A percentile compares a stretch with the other conserved stretches of the same genome.
These are phyloP conservation scores for Siniperca knerii DNA, from an alignment of 2,113 vertebrate genomes.

Conservation along the genomic window DNA sequence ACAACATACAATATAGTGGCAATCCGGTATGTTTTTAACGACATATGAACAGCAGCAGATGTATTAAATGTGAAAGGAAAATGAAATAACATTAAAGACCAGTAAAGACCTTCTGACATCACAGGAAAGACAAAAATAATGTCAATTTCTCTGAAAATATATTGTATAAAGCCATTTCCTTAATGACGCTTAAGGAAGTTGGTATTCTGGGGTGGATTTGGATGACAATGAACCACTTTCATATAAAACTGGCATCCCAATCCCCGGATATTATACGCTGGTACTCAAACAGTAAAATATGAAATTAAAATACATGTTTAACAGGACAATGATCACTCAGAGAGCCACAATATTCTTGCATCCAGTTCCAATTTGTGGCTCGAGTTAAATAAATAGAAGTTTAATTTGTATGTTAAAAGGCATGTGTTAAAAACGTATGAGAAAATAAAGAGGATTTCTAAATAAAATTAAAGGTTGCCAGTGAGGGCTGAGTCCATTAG, in stretches of 20 bases:
- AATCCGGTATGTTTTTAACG: constrained; percentile 26
- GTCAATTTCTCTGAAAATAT: constrained; percentile 39
- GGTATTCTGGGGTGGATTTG: constrained; percentile 8
- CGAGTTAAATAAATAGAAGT: constrained; percentile 70
- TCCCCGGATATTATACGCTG: not conserved
- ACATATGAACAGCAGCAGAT: constrained; percentile 3
- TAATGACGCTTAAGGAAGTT: constrained; percentile 19
- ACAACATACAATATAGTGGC: constrained; percentile 44
- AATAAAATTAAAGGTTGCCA: constrained; percentile 86
- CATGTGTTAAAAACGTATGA: constrained; percentile 31
- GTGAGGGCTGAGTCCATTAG: constrained; percentile 98
- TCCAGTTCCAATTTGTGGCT: constrained; percentile 29
- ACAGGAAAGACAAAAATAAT: constrained; percentile 26
- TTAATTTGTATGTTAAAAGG: constrained; percentile 56
- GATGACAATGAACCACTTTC: not conserved
- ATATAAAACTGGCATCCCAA: constrained; percentile 22
- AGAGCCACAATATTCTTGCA: not conserved
- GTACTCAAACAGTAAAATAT: constrained; percentile 47
- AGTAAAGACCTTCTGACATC: constrained; percentile 23
- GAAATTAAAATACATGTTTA: constrained; percentile 52
- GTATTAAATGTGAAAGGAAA: constrained; percentile 11
- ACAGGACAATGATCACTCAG: constrained; percentile 29
- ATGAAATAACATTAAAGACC: not conserved
- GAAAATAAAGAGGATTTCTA: constrained; percentile 6
- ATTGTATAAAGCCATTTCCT: constrained; percentile 45